Evolutionary conservation across 2,888 invertebrate genomes (phyloP), one percentile per base, ranked within the genome.

Genomic region (Orthonevra nobilis): DNA sequence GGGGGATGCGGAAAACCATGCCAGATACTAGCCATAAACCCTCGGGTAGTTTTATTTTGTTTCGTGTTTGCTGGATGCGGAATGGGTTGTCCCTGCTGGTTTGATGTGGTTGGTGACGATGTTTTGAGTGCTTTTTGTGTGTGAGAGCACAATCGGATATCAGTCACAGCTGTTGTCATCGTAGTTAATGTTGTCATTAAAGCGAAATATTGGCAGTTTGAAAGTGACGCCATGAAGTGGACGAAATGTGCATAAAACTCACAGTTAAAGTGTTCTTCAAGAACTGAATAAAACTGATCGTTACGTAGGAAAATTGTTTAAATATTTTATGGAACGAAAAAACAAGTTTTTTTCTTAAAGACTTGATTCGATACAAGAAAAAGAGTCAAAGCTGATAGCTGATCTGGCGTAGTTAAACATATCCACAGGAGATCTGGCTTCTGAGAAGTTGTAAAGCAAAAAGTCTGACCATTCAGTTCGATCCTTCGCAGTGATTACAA

Each of bases 151-250:
- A 14, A n/a, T n/a, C 5, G 19, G 46, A 34, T 36, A 66, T 46
- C 54, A 46, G 66, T 56, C 56, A 54, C 66, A 66, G 66, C 66
- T 66, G 66, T 28, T 56, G 46, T 12, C 30, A 20, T 46, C 23
- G 46, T 56, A 56, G 54, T 56, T 66, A 56, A 46, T 66, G 54
- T 46, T 56, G 56, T 56, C 66, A 66, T 66, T 66, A 56, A 56
- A 66, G 46, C 46, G 36, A 46, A 44, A 56, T 66, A 56, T 46
- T 66, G 54, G 28, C 30, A 36, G 20, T 34, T 64, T 23, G 23
- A 34, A 34, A 42, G 34, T 23, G 26, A 19, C 19, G 12, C 14
- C 9, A 5, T 34, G 6, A 20, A 12, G 20, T 6, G 2, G n/a
- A 23, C 10, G 3, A 30, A 58, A 19, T 58, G 30, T 30, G 32